Base-by-base conservation (phyloP, 2,888 invertebrate genomes). In the Pseudanteris insignis region DNA sequence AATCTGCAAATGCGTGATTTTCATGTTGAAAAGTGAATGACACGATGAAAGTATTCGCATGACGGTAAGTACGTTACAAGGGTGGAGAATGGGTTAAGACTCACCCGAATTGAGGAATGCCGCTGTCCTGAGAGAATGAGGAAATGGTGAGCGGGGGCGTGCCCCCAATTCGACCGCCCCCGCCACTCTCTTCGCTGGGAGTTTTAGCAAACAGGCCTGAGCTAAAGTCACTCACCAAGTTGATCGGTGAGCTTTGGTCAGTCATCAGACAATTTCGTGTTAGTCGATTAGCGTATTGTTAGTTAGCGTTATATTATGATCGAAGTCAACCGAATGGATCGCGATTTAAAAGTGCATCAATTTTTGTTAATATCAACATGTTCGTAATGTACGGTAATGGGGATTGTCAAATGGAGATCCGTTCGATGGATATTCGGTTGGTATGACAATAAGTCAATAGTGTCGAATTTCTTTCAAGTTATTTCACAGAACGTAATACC, bases 141-240 rank as follows among this genome's bases (percentile, higher is more conserved):
- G n/a, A n/a, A n/a, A n/a, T n/a, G n/a, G n/a, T n/a, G n/a, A n/a
- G n/a, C n/a, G n/a, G 84, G 83, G 90, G 86, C 70, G 84, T 83
- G 70, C 84, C 83, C 70, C 84, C 84, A 43, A 82, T 80, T 68
- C 83, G 81, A 72, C 83, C 83, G 68, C 81, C 80, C 70, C 86
- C 85, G 80, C 89, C 89, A 81, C 88, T 87, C 84, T 92, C 92
- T 84, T 93, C 93, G 81, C 92, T 92, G 79, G 92, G 92, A 77
- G 92, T 93, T 85, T 92, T 92, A 86, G 89, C 91, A 86, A 95
- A 94, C 82, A 94, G 86, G 83, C 94, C 94, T 78, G 93, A 91
- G 82, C 95, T 93, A 84, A 96, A 92, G 87, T 95, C 95, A 79
- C 86, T 88, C 83, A 94, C 94, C 86, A 96, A 87, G 86, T 92